These are phyloP conservation scores for Cranoglanis bouderius DNA, from an alignment of 2,113 vertebrate genomes.

Conservation along the genomic window DNA sequence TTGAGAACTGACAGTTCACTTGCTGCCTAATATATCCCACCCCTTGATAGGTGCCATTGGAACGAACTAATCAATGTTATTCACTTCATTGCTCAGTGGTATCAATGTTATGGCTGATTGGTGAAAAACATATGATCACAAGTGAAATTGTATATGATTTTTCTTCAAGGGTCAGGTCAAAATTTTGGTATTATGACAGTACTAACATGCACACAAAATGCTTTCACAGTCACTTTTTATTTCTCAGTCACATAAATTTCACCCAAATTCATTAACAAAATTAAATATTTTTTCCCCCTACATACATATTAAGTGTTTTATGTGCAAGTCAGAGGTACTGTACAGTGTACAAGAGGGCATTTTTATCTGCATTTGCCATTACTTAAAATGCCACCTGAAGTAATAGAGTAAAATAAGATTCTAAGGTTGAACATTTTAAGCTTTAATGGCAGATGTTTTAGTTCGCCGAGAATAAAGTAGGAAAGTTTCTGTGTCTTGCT, in stretches of 20 bases:
- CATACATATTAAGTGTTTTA: neutral
- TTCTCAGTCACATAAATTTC: neutral
- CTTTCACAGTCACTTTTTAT: neutral
- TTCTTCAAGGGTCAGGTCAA: neutral
- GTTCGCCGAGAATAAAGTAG: neutral
- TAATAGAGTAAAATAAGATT: neutral
- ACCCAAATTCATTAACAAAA: neutral
- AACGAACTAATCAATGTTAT: no score
- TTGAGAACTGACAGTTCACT: no score
- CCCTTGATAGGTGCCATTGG: no score
- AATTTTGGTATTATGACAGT: neutral
- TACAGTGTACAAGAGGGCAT: neutral
- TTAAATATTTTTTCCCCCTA: neutral
- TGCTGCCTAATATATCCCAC: no score
- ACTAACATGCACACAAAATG: neutral
- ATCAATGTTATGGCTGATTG: no score
- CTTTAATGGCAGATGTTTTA: neutral
- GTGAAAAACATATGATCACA: neutral
- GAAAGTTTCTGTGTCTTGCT: neutral
- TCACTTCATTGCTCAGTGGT: no score
- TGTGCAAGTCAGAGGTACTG: neutral
- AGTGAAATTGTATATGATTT: neutral
- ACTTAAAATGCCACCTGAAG: neutral
- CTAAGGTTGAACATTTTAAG: neutral
- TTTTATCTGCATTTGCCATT: neutral